Conservation (phyloP, 2,888 invertebrate genomes). For the Agonum fuliginosum region DNA sequence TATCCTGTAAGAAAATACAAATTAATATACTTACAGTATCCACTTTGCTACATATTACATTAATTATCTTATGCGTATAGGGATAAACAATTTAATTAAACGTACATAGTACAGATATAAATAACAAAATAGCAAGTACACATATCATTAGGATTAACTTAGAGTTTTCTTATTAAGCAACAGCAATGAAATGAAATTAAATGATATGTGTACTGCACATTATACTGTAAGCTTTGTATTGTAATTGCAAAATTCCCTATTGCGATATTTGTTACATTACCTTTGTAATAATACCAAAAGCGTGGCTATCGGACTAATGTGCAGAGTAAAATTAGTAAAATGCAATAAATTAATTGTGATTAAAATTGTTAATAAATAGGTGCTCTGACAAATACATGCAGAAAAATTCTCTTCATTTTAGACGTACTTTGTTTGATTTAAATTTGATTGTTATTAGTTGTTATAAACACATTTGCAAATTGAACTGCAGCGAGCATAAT, state of each 20-base stretch:
- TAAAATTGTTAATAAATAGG: constrained; percentile 52
- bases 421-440: constrained; percentile 34
- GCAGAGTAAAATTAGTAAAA: constrained; percentile 79
- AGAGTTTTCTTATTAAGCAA: neutral
- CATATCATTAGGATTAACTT: constrained; percentile 37
- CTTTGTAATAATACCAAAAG: constrained; percentile 96
- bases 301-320: constrained; percentile 94
- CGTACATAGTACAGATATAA: neutral
- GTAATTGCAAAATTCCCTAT: constrained; percentile 53
- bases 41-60: constrained; percentile 47
- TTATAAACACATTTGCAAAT: constrained; percentile 60
- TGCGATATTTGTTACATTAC: constrained; percentile 79
- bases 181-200: neutral
- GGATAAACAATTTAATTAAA: constrained; percentile 5
- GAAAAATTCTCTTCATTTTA: constrained; percentile 32
- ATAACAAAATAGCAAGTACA: constrained; percentile 29
- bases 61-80: neutral
- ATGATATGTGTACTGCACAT: constrained; percentile 49
- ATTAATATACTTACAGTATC: constrained; percentile 59
- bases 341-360: constrained; percentile 60
- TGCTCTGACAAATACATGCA: constrained; percentile 58
- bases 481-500: no score
- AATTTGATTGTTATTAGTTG: constrained; percentile 20
- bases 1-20: neutral
- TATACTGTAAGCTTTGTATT: constrained; percentile 23